Base-by-base conservation (phyloP, 1,140 invertebrate genomes). In the Mylabris phalerata region DNA sequence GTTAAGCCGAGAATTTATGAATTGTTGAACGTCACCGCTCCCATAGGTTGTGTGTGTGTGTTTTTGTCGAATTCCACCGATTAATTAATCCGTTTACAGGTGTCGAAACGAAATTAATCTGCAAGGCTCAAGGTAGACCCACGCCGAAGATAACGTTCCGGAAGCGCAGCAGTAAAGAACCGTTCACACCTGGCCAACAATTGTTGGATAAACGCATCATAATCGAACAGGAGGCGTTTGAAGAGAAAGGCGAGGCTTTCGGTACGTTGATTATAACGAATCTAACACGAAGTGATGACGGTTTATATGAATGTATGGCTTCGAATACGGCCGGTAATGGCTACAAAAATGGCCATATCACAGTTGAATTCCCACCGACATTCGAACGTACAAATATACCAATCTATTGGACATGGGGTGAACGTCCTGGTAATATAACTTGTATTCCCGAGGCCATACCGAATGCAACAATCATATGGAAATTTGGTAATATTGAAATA, bases 401-500 rank as follows among this genome's bases (percentile, higher is more conserved):
- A 3, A 81, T 80, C 0, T 78, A 85, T 1, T 93, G 86, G 82
- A 89, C 86, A 4, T 95, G 93, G 93, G 82, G 87, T 25, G 75
- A 82, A 39, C 79, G 81, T 61, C 83, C 86, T 3, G 89, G 88
- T 0, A 95, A 95, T 70, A 78, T 96, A 0, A 91, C 87, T 38
- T 96, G 93, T 69, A 78, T 91, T n/a, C 90, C 90, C 9, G 86
- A 90, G 73, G 85, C 89, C 61, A 92, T 95, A 68, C 93, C 93
- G 0, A 95, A 95, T 73, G 93, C 93, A 1, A 94, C 92, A 1
- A 91, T 95, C 60, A 81, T 82, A 59, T 95, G 93, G 93, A 82
- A 79, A 67, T 81, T 79, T 50, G 77, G 62, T 13, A 63, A 60
- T 9, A 55, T 68, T n/a, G 62, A 69, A 55, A 67, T 81, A 48